phyloP scores from a whole-genome alignment of 1,140 invertebrate species.

The Oscheius sp. region DNA sequence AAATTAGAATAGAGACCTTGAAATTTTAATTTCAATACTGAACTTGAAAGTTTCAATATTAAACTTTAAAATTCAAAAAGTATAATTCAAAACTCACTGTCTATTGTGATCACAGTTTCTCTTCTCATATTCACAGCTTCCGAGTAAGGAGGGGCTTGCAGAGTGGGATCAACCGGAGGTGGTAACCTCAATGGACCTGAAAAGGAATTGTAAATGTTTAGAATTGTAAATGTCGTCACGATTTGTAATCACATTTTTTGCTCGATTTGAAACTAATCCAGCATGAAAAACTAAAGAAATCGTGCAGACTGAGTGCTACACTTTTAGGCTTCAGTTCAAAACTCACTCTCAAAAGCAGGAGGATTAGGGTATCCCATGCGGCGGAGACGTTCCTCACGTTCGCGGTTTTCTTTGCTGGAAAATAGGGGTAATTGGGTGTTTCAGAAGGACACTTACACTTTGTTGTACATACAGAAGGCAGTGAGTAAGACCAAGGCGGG shows the following conservation, averaged over 20 bases:
- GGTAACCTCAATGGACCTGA: not conserved
- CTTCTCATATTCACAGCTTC: slow-evolving; percentile 2
- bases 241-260: not conserved
- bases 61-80: too few species aligned
- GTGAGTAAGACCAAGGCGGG: not conserved
- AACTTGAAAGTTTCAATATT: too few species aligned
- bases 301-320: too few species aligned
- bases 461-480: slow-evolving; percentile 4
- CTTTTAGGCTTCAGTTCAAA: too few species aligned
- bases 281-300: not conserved
- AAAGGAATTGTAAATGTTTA: not conserved
- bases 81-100: not conserved
- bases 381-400: not conserved
- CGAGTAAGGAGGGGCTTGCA: not conserved
- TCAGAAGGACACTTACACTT: not conserved
- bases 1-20: not conserved
- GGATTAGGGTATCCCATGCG: not conserved
- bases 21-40: too few species aligned
- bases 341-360: slow-evolving; percentile 2
- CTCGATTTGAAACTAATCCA: not conserved
- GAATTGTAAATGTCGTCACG: too few species aligned
- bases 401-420: not conserved
- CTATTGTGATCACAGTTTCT: not conserved
- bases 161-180: not conserved
- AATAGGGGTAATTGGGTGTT: not conserved